phyloP scores from a whole-genome alignment of 2,113 vertebrate genomes.

The Lutjanus erythropterus region DNA sequence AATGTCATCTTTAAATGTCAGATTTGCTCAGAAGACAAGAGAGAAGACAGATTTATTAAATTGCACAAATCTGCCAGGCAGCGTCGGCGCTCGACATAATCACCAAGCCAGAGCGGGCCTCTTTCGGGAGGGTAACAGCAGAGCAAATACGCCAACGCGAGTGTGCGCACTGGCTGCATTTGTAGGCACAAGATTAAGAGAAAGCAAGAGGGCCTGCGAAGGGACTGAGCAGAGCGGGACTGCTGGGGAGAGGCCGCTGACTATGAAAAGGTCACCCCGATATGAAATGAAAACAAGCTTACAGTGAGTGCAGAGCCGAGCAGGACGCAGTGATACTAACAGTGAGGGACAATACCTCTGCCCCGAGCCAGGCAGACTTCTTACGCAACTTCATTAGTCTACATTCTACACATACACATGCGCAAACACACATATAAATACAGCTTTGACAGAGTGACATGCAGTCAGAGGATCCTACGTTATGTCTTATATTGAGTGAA shows the following conservation, averaged over 20 bases:
- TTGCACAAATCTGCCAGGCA: slow-evolving; percentile 57
- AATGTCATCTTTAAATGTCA: slow-evolving; percentile 85
- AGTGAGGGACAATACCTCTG: slow-evolving; percentile 76
- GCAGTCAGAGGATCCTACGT: neutral
- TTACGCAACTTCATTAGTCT: slow-evolving; percentile 62
- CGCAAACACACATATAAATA: neutral
- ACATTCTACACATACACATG: slow-evolving; percentile 28
- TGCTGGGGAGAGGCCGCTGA: slow-evolving; percentile 57
- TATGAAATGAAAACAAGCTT: slow-evolving; percentile 75
- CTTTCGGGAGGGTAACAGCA: slow-evolving; percentile 34
- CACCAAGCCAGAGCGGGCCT: slow-evolving; percentile 39
- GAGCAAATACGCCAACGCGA: slow-evolving; percentile 5
- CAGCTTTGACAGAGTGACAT: slow-evolving; percentile 18
- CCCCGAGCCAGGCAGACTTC: slow-evolving; percentile 64
- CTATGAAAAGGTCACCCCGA: slow-evolving; percentile 80
- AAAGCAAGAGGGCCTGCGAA: slow-evolving; percentile 47
- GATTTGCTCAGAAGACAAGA: slow-evolving; percentile 78
- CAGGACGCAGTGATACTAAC: slow-evolving; percentile 74
- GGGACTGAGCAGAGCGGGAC: slow-evolving; percentile 29
- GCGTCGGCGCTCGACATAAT: slow-evolving; percentile 45
- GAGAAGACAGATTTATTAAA: slow-evolving; percentile 72
- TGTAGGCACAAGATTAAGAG: slow-evolving; percentile 47
- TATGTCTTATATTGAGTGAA: neutral
- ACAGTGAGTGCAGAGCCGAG: slow-evolving; percentile 69
- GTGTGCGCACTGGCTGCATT: slow-evolving; percentile 29